phyloP scores from a whole-genome alignment of 2,888 invertebrate genomes.

The Baronia brevicornis region DNA sequence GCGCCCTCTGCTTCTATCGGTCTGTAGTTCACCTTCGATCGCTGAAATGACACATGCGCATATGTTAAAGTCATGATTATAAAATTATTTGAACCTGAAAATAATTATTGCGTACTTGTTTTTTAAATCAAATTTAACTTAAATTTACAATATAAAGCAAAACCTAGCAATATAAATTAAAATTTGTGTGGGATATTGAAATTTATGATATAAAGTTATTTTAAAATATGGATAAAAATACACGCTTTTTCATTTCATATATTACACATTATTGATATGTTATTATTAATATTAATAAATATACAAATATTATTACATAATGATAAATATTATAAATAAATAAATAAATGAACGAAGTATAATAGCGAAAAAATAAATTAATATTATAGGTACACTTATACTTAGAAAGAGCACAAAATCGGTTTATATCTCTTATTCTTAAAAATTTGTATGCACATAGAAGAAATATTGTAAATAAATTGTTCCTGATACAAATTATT shows the following conservation, averaged over 20 bases:
- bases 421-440: too few species aligned
- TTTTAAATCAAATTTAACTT: background rate
- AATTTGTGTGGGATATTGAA: conserved; percentile 9
- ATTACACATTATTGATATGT: too few species aligned
- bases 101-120: too few species aligned
- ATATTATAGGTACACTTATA: too few species aligned
- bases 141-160: conserved; percentile 12
- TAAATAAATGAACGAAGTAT: conserved; percentile 2
- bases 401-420: too few species aligned
- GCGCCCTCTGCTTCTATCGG: conserved; percentile 39
- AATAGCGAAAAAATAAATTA: too few species aligned
- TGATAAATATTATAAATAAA: conserved; percentile 1
- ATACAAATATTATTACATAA: conserved; percentile 1
- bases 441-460: too few species aligned
- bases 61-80: too few species aligned
- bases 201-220: conserved; percentile 15
- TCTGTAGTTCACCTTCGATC: conserved; percentile 27
- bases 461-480: too few species aligned
- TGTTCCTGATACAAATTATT: too few species aligned
- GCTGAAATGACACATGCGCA: conserved; percentile 51
- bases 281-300: too few species aligned
- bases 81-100: too few species aligned
- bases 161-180: background rate
- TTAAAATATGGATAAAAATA: conserved; percentile 22
- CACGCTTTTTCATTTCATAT: conserved; percentile 58